phyloP scores from a whole-genome alignment of 2,888 invertebrate genomes.

The Gisinianus flammeolus region DNA sequence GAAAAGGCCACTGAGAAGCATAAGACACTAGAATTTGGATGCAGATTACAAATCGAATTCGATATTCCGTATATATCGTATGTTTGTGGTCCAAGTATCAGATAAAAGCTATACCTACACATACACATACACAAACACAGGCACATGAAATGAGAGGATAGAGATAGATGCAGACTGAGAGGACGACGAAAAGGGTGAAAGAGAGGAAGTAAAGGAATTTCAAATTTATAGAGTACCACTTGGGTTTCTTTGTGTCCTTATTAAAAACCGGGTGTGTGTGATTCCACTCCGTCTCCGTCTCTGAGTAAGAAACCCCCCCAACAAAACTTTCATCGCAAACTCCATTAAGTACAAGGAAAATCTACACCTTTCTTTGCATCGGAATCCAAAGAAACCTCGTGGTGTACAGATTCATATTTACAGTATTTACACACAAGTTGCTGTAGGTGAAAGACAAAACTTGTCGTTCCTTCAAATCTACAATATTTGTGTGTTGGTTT shows the following conservation, averaged over 20 bases:
- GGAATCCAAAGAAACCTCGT: too few species aligned
- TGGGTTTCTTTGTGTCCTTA: slow-evolving; percentile 18
- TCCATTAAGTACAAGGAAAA: too few species aligned
- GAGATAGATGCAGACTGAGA: not conserved
- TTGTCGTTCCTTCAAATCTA: too few species aligned
- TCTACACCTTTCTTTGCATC: too few species aligned
- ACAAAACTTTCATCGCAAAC: too few species aligned
- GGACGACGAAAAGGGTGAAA: slow-evolving; percentile 4
- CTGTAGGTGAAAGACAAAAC: too few species aligned
- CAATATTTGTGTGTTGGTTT: too few species aligned
- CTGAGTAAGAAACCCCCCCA: too few species aligned
- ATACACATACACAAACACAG: not conserved
- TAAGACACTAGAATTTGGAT: not conserved
- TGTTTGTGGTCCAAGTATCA: not conserved
- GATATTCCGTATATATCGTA: too few species aligned
- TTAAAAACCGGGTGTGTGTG: slow-evolving; percentile 26
- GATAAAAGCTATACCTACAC: not conserved
- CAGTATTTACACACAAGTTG: too few species aligned
- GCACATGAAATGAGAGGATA: not conserved
- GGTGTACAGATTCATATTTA: too few species aligned
- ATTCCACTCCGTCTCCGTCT: not conserved
- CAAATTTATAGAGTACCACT: slow-evolving; percentile 26
- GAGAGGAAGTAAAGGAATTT: not conserved
- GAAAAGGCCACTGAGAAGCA: not conserved
- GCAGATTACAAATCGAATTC: not conserved